Conservation (phyloP, 2,113 vertebrate species). For the Canis aureus region DNA sequence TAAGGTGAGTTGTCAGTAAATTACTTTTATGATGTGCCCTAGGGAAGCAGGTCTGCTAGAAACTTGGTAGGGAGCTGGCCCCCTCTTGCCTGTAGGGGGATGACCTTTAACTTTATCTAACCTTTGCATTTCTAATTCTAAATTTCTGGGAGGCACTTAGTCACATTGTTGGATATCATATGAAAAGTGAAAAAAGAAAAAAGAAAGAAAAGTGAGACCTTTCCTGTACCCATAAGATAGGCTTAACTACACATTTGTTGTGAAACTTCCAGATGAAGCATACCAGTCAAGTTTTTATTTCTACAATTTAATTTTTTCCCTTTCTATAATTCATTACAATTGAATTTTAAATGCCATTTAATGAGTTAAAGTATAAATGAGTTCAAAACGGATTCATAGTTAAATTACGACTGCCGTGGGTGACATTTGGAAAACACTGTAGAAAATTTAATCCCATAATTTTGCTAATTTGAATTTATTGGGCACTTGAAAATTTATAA, state of each 20-base stretch:
- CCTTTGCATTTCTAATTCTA: constrained; percentile 74
- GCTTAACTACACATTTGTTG: not conserved
- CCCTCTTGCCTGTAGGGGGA: constrained; percentile 63
- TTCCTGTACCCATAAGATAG: not conserved
- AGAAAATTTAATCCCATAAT: constrained; percentile 25
- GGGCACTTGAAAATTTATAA: constrained; percentile 28
- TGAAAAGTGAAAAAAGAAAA: not conserved
- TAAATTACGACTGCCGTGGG: constrained; percentile 34
- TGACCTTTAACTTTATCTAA: constrained; percentile 79
- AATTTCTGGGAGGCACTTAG: constrained; percentile 65
- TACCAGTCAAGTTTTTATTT: constrained; percentile 45
- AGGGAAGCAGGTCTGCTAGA: constrained; percentile 71
- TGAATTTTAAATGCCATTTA: constrained; percentile 55
- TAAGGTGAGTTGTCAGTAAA: constrained; percentile 85
- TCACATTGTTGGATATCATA: constrained; percentile 32
- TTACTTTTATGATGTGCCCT: constrained; percentile 83
- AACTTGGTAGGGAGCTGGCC: constrained; percentile 55
- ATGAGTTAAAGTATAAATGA: constrained; percentile 56
- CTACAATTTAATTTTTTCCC: constrained; percentile 28
- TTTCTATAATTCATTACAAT: not conserved
- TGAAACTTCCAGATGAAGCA: not conserved
- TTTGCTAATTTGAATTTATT: constrained; percentile 61
- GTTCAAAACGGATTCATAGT: constrained; percentile 14
- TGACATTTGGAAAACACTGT: not conserved
- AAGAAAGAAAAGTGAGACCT: constrained; percentile 14